phyloP scores from a whole-genome alignment of 1,140 invertebrate genomes.

The Pseudomyrmex flavicornis region DNA sequence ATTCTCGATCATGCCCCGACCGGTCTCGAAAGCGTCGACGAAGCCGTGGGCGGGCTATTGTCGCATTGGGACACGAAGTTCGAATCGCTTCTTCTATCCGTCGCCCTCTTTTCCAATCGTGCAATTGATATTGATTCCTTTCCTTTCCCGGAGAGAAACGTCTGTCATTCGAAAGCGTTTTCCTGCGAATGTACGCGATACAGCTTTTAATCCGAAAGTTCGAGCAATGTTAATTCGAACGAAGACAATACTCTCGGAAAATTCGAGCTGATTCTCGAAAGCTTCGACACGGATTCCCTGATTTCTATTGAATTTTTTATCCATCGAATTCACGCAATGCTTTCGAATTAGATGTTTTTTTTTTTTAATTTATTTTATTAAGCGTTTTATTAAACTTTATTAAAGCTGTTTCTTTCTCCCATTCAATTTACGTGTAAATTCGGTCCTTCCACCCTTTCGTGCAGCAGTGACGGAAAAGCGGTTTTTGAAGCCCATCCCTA shows the following conservation, averaged over 20 bases:
- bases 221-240: constrained; percentile 6
- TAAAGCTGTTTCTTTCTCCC: background rate
- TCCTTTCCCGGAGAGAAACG: constrained; percentile 18
- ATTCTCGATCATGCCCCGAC: constrained; percentile 41
- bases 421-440: constrained; percentile 45
- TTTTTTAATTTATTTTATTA: background rate
- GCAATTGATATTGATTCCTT: constrained; percentile 50
- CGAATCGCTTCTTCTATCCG: background rate
- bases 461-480: constrained; percentile 27
- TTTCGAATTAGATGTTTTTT: background rate
- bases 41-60: constrained; percentile 48
- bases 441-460: background rate
- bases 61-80: constrained; percentile 50
- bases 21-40: constrained; percentile 41
- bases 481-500: constrained; percentile 47
- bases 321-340: too few species aligned
- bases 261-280: background rate
- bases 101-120: constrained; percentile 37
- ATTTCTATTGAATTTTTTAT: too few species aligned
- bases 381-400: background rate
- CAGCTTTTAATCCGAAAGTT: constrained; percentile 12
- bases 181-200: constrained; percentile 6
- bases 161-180: constrained; percentile 40
- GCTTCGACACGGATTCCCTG: background rate
- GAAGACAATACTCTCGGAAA: constrained; percentile 9